These are phyloP conservation scores for Antheraea mylitta DNA, from an alignment of 1,140 invertebrate species.

Conservation along the genomic window DNA sequence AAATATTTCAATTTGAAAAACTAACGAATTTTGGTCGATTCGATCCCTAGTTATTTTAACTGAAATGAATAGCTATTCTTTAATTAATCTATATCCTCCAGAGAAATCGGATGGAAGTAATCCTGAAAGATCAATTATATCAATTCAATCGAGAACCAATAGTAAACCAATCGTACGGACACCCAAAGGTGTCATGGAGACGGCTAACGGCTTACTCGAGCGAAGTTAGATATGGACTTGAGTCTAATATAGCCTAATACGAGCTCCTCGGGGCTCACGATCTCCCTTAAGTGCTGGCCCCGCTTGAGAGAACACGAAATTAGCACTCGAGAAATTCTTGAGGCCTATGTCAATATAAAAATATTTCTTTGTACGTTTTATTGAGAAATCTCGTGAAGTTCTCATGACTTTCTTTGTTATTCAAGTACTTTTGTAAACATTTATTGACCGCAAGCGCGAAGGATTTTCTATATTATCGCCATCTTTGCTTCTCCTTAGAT, in stretches of 20 bases:
- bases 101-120: not conserved
- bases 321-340: constrained; percentile 39
- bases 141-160: constrained; percentile 18
- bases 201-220: constrained; percentile 43
- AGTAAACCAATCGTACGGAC: constrained; percentile 31
- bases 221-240: constrained; percentile 27
- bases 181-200: constrained; percentile 57
- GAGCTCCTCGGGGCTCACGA: constrained; percentile 37
- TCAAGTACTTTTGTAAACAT: constrained; percentile 4
- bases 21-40: too few relatives aligned
- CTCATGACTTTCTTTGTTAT: not conserved
- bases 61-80: too few relatives aligned
- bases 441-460: not conserved
- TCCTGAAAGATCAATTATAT: not conserved
- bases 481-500: not conserved
- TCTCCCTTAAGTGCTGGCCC: constrained; percentile 45
- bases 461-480: not conserved
- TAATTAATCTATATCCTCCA: not conserved
- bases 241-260: constrained; percentile 36
- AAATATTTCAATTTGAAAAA: too few relatives aligned
- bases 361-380: constrained; percentile 19
- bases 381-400: not conserved
- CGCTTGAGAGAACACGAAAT: constrained; percentile 37
- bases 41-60: too few relatives aligned
- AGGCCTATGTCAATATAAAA: constrained; percentile 27